phyloP scores from a whole-genome alignment of 2,113 vertebrate genomes.

The Perccottus glenii region DNA sequence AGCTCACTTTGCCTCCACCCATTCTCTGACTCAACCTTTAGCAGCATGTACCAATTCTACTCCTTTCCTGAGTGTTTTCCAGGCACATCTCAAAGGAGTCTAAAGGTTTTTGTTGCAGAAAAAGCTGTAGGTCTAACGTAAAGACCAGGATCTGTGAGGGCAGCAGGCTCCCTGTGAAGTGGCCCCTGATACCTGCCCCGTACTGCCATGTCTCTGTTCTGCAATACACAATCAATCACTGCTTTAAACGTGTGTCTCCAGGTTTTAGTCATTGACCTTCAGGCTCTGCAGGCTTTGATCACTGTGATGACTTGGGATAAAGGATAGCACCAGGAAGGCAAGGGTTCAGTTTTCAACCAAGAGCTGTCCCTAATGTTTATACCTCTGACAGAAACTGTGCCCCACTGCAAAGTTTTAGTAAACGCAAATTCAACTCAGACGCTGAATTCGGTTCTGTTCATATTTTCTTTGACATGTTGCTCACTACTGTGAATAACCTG shows the following conservation, averaged over 20 bases:
- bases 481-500: too few relatives aligned
- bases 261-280: slow-evolving; percentile 23
- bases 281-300: slow-evolving; percentile 24
- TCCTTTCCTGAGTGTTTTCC: slow-evolving; percentile 10
- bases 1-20: neutral
- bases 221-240: slow-evolving; percentile 34
- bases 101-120: slow-evolving; percentile 14
- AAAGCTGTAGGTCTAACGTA: slow-evolving; percentile 21
- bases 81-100: slow-evolving; percentile 9
- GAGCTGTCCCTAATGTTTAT: slow-evolving; percentile 10
- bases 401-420: too few relatives aligned
- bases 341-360: slow-evolving; percentile 9
- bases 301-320: slow-evolving; percentile 30
- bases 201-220: slow-evolving; percentile 22
- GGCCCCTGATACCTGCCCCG: slow-evolving; percentile 24
- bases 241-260: slow-evolving; percentile 15
- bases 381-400: neutral
- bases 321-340: slow-evolving; percentile 24
- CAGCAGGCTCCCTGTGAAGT: slow-evolving; percentile 1
- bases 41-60: slow-evolving; percentile 16
- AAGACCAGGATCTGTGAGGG: slow-evolving; percentile 1
- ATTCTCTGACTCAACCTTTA: slow-evolving; percentile 15
- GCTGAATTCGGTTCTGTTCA: too few relatives aligned
- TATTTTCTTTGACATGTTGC: too few relatives aligned
- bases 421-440: too few relatives aligned